Percentiles rank a stretch among this genome's conserved stretches.
Conservation (phyloP, 2,113 vertebrate species). For the Girardinichthys multiradiatus region DNA sequence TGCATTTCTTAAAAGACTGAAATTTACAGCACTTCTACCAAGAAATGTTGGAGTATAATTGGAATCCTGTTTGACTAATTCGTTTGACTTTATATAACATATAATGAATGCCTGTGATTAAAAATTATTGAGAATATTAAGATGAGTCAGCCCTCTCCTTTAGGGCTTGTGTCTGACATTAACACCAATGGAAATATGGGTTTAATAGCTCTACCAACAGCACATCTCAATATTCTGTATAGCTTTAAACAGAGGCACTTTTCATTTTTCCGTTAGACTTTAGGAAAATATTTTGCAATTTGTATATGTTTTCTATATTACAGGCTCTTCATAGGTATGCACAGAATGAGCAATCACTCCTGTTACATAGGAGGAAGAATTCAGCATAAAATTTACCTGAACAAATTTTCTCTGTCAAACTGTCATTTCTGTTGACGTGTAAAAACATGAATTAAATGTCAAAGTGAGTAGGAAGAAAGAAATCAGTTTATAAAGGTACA, state of each 20-base stretch:
- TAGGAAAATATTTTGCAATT: neutral
- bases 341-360: neutral
- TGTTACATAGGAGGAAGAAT: neutral
- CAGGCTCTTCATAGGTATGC: neutral
- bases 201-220: neutral
- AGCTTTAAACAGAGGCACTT: neutral
- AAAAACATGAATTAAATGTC: no score
- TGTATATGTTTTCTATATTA: neutral
- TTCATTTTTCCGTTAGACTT: neutral
- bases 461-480: no score
- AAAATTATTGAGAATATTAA: no score
- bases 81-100: no score
- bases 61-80: neutral
- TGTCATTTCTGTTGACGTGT: neutral
- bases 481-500: no score
- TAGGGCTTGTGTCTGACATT: no score
- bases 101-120: no score
- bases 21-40: neutral
- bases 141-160: no score
- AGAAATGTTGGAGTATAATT: neutral
- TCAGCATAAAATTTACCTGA: no score
- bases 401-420: neutral
- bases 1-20: neutral
- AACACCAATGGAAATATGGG: no score
- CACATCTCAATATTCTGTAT: neutral